Evolutionary conservation across 2,888 invertebrate genomes (phyloP).

Genomic region (Troglohyphantes excavatus): DNA sequence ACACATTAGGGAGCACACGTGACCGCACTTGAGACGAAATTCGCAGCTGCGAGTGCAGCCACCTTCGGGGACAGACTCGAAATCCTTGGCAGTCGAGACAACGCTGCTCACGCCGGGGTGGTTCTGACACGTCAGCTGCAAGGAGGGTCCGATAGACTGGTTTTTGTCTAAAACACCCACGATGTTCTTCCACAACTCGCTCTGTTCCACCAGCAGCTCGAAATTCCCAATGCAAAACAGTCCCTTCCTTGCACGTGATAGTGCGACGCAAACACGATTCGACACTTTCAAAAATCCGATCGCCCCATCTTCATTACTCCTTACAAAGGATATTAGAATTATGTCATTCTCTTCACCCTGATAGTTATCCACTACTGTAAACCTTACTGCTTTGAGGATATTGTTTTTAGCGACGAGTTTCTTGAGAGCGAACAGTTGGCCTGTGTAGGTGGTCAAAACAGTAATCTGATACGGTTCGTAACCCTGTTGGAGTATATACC

Average conservation of each 20-base stretch:
- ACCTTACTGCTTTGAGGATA: slow-evolving; percentile 27
- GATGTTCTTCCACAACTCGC: slow-evolving; percentile 75
- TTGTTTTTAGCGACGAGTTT: slow-evolving; percentile 15
- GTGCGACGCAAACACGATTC: slow-evolving; percentile 81
- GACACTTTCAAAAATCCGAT: slow-evolving; percentile 82
- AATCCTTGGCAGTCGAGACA: slow-evolving; percentile 56
- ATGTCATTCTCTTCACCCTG: slow-evolving; percentile 81
- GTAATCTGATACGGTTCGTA: slow-evolving; percentile 81
- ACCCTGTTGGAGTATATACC: slow-evolving; percentile 80
- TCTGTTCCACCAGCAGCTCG: slow-evolving; percentile 56
- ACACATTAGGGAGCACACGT: slow-evolving; percentile 81
- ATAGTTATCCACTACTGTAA: slow-evolving; percentile 80
- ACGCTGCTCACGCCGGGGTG: slow-evolving; percentile 58
- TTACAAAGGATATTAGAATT: slow-evolving; percentile 81
- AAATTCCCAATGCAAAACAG: slow-evolving; percentile 79
- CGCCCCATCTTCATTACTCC: slow-evolving; percentile 80
- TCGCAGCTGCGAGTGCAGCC: slow-evolving; percentile 82
- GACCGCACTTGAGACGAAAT: slow-evolving; percentile 82
- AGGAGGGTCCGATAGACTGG: slow-evolving; percentile 48
- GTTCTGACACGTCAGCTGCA: slow-evolving; percentile 74
- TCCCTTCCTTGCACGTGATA: slow-evolving; percentile 79
- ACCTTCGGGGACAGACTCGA: slow-evolving; percentile 70
- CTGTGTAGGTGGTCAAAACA: slow-evolving; percentile 82
- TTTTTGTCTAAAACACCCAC: slow-evolving; percentile 37
- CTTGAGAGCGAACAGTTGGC: slow-evolving; percentile 81